Base-by-base conservation (phyloP, 53 echinoderm and acorn worm genomes). In the Paelopatides confundens region DNA sequence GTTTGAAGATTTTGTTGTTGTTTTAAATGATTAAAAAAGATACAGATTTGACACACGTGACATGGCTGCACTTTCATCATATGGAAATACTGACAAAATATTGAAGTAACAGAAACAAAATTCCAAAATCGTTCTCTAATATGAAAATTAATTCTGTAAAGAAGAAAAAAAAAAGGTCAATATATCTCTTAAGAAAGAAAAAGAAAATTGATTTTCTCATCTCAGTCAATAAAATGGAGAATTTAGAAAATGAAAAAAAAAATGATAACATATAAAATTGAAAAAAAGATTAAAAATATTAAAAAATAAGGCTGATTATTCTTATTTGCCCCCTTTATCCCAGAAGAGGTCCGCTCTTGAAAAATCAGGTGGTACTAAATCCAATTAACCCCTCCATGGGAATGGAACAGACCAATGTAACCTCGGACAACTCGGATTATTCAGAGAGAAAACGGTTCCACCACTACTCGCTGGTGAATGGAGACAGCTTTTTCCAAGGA, bases 401-500 rank as follows among this genome's bases (percentile, higher is more conserved):
- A 23, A 93, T 94, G 81, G 65, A 87, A 58, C 84, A 87, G 74
- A 93, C 94, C 27, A 95, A 89, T 40, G 77, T 96, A 29, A 94
- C 94, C 21, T 43, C 87, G 33, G 94, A 93, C 82, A 94, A 93
- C 52, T 86, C 89, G 30, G 96, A 96, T 79, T 96, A 91, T 76
- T 87, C 93, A 1, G 93, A 91, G 33, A 77, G 96, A 15, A 93
- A 69, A 54, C 94, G 93, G 8, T 93, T 91, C 78, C 96, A 96
- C 83, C 96, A 96, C 88, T 93, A 94, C 7, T 93, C 91, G 54
- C 53, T 93, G 86, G 90, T 96, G 86, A 89, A 91, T 30, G 90
- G 89, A 31, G 85, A 87, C 71, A 83, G 88, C 62, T 69, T 92
- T 15, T 79, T 79, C 49, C 74, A 39, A 26, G 74, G 50, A 10